Conservation (phyloP, 2,113 vertebrate species). For the Phalacrocorax pelagicus region DNA sequence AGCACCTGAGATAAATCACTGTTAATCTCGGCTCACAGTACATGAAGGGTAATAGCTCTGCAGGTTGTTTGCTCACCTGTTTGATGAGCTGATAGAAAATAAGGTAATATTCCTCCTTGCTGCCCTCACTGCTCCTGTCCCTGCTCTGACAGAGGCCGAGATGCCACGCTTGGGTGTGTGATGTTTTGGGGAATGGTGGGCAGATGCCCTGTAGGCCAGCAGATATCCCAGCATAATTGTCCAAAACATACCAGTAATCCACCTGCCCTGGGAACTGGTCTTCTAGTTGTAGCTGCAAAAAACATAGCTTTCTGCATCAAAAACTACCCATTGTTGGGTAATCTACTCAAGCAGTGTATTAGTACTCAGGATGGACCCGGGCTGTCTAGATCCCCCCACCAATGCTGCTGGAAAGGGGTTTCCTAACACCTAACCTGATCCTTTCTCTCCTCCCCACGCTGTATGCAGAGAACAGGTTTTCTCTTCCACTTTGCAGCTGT, state of each 20-base stretch:
- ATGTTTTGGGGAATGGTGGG: not conserved
- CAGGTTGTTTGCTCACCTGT: not conserved
- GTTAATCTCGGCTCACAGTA: not conserved
- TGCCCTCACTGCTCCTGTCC: not conserved
- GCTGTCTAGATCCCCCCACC: not conserved
- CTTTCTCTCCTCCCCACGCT: not conserved
- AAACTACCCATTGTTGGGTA: not conserved
- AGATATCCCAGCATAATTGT: not conserved
- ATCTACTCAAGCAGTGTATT: not conserved
- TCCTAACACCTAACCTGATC: not conserved
- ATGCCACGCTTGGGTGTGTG: rapidly evolving
- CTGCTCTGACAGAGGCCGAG: not conserved
- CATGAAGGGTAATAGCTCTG: not conserved
- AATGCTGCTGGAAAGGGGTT: not conserved
- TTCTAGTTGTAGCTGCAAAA: not conserved
- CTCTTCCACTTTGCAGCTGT: not conserved
- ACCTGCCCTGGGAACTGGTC: not conserved
- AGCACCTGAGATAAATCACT: not conserved
- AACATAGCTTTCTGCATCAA: not conserved
- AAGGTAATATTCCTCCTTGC: not conserved
- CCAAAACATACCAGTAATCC: not conserved
- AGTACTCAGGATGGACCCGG: not conserved
- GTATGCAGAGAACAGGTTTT: not conserved
- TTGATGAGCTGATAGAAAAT: conserved; percentile 30
- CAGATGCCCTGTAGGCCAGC: not conserved